phyloP scores from a whole-genome alignment of 1,140 invertebrate genomes.

The Probaryconus sp. region DNA sequence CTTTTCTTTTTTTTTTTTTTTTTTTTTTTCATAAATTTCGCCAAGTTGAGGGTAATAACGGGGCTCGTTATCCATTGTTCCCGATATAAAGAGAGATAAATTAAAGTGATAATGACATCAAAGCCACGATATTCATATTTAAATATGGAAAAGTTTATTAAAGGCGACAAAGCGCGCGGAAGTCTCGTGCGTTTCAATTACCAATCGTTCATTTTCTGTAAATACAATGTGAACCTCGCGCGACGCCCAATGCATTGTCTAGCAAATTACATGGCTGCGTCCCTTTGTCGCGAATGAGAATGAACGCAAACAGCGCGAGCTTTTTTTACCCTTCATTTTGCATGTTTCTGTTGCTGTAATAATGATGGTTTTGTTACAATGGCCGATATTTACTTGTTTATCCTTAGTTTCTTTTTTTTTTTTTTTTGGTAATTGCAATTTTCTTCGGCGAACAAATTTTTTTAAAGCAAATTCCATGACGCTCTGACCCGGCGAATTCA shows the following conservation, averaged over 20 bases:
- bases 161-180: slow-evolving; percentile 15
- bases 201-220: slow-evolving; percentile 21
- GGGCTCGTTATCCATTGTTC: slow-evolving; percentile 30
- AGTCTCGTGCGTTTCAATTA: slow-evolving; percentile 22
- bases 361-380: neutral
- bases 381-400: too few species aligned
- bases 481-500: too few species aligned
- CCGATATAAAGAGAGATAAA: slow-evolving; percentile 31
- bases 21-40: slow-evolving; percentile 29
- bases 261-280: slow-evolving; percentile 18
- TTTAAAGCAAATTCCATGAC: neutral
- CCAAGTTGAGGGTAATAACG: slow-evolving; percentile 7
- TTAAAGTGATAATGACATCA: slow-evolving; percentile 26
- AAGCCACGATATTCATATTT: slow-evolving; percentile 20
- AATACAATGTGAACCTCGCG: neutral
- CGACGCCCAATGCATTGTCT: slow-evolving; percentile 8
- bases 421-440: too few species aligned
- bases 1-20: too few species aligned
- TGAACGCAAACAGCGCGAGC: neutral
- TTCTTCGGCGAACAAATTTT: neutral
- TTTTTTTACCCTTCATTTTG: slow-evolving; percentile 11
- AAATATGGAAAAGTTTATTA: slow-evolving; percentile 37
- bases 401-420: too few species aligned
- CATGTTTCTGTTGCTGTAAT: neutral
- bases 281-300: neutral